Evolutionary conservation across 2,888 invertebrate species (phyloP), one percentile per base, ranked within the genome.

Genomic region (Clusia tigrina): DNA sequence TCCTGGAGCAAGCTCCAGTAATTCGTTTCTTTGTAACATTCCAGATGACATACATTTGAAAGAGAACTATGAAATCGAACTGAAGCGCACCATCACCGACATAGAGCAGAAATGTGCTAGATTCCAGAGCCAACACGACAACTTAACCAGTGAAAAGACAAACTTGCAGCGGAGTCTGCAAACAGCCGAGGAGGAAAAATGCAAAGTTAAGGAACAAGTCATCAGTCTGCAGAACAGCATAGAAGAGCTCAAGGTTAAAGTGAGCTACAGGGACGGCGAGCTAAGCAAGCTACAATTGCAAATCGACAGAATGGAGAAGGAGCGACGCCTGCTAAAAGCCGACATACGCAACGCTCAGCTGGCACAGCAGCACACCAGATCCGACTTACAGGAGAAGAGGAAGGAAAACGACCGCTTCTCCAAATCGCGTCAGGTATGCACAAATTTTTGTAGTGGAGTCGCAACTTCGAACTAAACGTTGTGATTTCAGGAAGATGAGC

Each of bases 121-220:
- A 62, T 74, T 81, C 1, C 88, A 91, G 64, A 90, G 90, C 62
- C 84, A 91, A 12, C 89, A 93, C 66, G 94, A 95, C 78, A 86
- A 88, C 1, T 87, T 91, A 0, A 84, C 91, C 9, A 89, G 90
- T 15, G 95, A 96, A 77, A 85, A 92, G 37, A 94, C 93, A 77
- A 86, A 89, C 68, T 86, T 91, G 73, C 90, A 91, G 76, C 93
- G 94, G 80, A 88, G 88, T 74, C 85, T 94, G 51, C 86, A 88
- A 66, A 86, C 89, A 67, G 84, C 87, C 0, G 88, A 88, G 1
- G 91, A 92, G 32, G 90, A 92, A 62, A 84, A 88, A 0, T 86
- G 86, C 9, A 91, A 91, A 73, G 77, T 91, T 32, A 91, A 90
- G 75, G 88, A 89, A 68, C 93, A 93, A 77, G 79, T 93, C 37